A percentile compares a stretch with the other conserved stretches of the same genome.
phyloP scores from a whole-genome alignment of 2,888 invertebrate species.

The Cloeon dipterum region DNA sequence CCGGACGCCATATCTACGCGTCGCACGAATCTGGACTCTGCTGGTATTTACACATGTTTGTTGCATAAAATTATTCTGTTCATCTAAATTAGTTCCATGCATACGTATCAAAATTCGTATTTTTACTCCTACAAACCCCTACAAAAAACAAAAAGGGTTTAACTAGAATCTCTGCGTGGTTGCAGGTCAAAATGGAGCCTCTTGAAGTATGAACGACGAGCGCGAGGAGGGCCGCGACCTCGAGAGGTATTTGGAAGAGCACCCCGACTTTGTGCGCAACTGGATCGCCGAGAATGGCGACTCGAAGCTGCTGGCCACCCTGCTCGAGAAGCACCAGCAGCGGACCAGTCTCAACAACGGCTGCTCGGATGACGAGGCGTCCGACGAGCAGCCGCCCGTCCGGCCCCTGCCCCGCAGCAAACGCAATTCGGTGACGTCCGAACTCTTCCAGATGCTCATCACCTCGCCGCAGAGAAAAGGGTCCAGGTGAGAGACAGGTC shows the following conservation, averaged over 20 bases:
- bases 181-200: too few species aligned
- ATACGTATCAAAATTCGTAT: too few species aligned
- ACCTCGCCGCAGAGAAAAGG: conserved; percentile 37
- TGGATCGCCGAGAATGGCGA: neutral
- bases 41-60: too few species aligned
- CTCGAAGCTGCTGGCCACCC: neutral
- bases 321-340: neutral
- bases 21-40: too few species aligned
- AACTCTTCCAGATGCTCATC: conserved; percentile 67
- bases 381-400: neutral
- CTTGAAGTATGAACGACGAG: too few species aligned
- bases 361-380: neutral
- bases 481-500: neutral
- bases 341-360: neutral
- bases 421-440: conserved; percentile 55
- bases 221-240: neutral
- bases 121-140: too few species aligned
- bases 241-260: conserved; percentile 2
- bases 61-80: too few species aligned
- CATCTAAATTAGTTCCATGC: too few species aligned
- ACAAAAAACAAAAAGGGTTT: too few species aligned
- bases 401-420: conserved; percentile 9
- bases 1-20: too few species aligned
- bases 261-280: conserved; percentile 1
- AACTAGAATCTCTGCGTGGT: too few species aligned